These are phyloP conservation scores for Ommatoiulus sabulosus DNA, from an alignment of 2,888 invertebrate genomes.

Conservation along the genomic window DNA sequence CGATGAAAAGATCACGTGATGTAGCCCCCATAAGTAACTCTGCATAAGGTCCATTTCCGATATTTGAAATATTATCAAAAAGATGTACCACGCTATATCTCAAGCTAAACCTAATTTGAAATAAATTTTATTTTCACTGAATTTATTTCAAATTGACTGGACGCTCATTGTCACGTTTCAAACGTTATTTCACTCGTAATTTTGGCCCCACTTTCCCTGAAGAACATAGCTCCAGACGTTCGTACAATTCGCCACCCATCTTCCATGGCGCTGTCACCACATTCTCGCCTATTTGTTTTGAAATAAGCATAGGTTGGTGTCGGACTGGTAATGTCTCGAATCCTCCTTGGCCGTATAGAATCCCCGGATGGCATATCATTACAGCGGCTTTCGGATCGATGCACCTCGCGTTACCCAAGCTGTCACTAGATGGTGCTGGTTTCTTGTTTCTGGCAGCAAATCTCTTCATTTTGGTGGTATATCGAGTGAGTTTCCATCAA, in stretches of 20 bases:
- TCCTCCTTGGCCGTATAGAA: slow-evolving; percentile 28
- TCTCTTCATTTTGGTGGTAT: slow-evolving; percentile 47
- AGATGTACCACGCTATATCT: too few species aligned
- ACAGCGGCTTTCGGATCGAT: slow-evolving; percentile 3
- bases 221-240: neutral
- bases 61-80: too few species aligned
- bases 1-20: too few species aligned
- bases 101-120: too few species aligned
- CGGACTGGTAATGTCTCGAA: neutral
- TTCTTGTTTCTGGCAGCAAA: neutral
- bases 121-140: too few species aligned
- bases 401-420: neutral
- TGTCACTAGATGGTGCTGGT: slow-evolving; percentile 1
- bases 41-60: too few species aligned
- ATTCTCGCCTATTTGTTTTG: neutral
- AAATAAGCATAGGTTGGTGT: neutral
- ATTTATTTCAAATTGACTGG: too few species aligned
- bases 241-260: neutral
- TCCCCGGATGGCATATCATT: slow-evolving; percentile 25
- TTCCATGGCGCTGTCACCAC: neutral
- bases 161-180: too few species aligned
- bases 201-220: neutral
- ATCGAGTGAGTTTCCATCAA: slow-evolving; percentile 48
- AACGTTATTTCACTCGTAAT: neutral
- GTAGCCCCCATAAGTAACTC: too few species aligned